Evolutionary conservation across 2,113 vertebrate genomes (phyloP).

Genomic region (Hipposideros armiger): DNA sequence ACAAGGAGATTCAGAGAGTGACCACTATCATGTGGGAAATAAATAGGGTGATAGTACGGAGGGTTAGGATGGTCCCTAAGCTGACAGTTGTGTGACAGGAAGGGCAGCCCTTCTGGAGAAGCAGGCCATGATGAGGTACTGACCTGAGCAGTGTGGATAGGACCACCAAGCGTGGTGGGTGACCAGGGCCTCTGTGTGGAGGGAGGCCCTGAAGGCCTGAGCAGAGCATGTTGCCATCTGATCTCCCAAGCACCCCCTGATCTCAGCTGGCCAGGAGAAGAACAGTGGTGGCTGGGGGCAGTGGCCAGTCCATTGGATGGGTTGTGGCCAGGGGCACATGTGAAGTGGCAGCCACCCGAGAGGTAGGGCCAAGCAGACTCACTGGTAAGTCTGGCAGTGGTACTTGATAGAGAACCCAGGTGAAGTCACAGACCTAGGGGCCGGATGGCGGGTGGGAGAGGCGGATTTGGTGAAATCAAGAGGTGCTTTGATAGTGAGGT

Average conservation of each 20-base stretch:
- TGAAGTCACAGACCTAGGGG: rapidly evolving
- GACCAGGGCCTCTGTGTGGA: background rate
- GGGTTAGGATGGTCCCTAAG: background rate
- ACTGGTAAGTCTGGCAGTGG: background rate
- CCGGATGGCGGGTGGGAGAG: rapidly evolving
- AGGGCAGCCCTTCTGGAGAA: background rate
- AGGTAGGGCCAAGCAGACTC: too few relatives aligned
- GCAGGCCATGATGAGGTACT: rapidly evolving
- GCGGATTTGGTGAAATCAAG: too few relatives aligned
- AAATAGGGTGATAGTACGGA: background rate
- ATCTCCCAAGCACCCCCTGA: too few relatives aligned
- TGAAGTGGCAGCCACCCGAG: rapidly evolving
- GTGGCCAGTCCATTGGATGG: too few relatives aligned
- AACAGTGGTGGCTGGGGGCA: too few relatives aligned
- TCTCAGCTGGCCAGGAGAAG: background rate
- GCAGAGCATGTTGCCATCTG: too few relatives aligned
- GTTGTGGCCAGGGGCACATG: background rate
- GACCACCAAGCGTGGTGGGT: background rate
- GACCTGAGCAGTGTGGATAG: background rate
- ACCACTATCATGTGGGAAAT: background rate
- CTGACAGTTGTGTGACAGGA: background rate
- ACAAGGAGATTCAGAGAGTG: background rate
- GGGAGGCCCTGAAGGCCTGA: background rate
- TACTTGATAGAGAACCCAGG: rapidly evolving
- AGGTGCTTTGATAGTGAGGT: background rate